Evolutionary conservation across 2,113 vertebrate species (phyloP), one percentile per base, ranked within the genome.

Genomic region (Astur gentilis): DNA sequence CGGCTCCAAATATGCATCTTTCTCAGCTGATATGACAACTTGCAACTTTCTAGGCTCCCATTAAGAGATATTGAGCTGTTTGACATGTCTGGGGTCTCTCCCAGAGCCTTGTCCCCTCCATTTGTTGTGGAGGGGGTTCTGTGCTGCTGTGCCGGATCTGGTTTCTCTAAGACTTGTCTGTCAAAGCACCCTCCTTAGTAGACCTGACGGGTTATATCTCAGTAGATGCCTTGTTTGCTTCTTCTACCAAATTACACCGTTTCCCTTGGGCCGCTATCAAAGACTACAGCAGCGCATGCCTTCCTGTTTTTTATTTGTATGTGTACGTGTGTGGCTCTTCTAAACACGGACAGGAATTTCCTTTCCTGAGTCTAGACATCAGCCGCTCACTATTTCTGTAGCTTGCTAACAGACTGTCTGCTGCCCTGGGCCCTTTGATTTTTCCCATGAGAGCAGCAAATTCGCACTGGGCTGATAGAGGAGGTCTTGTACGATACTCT

Each of bases 281-380:
- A 82, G 80, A 32, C 32, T 52, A 54, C 71, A 91, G 88, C 64
- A 90, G 34, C 6, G 4, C n/a, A 64, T 57, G 75, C 50, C 71
- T 97, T 96, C 96, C 94, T 94, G 91, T 77, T 95, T 96, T 95
- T 95, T 96, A 91, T 96, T 97, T 98, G 83, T 65, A 58, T 60
- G 70, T 93, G 70, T 89, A n/a, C 29, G 31, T 90, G 89, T 93
- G 93, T 61, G 77, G 22, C 42, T 95, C 90, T 93, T 93, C 88
- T 72, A 88, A 96, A 94, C 90, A 94, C 0, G 49, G 70, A 91
- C 71, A 93, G 92, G 93, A 95, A 95, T 97, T 97, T 97, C 96
- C 87, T 95, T 95, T 89, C 81, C 65, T 52, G 83, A 95, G 92
- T 95, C 93, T 88, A 94, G 95, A 96, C 92, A 79, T 72, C 81